Base-by-base conservation (phyloP, 2,888 invertebrate genomes). In the Leptopterna dolabrata region DNA sequence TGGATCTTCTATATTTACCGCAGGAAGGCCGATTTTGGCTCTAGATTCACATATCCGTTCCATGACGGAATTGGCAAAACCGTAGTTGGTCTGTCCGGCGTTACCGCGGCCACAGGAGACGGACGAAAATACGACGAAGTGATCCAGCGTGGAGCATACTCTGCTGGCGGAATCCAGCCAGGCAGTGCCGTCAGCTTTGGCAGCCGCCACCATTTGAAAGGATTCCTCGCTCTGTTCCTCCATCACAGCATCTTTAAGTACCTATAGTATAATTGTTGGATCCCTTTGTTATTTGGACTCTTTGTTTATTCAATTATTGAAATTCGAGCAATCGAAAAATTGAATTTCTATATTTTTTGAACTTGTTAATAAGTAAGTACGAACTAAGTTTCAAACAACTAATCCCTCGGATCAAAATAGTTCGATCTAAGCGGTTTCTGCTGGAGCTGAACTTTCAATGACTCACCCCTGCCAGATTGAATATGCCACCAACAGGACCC, bases 101-200 rank as follows among this genome's bases (percentile, higher is more conserved):
- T 99, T 99, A 89, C 99, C 99, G 90, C 98, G 95, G 16, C 99
- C 99, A 92, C 98, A 98, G 55, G 98, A 97, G 87, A 99, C 96
- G 70, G 98, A 98, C 55, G 99, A 99, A 93, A 99, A 99, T 88
- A 95, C 96, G 83, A 99, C 97, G 92, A 99, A 99, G 93, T 97
- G 96, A 91, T 98, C 97, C 90, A 97, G 92, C 90, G 95, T 94
- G 0, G 96, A 95, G 90, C 97, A 97, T 88, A 95, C 91, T 88
- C 98, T 94, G 0, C 97, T 96, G 11, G 95, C 95, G 36, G 91
- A 92, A 92, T 99, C 99, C 90, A 99, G 92, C 91, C 95, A 94
- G 90, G 95, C 94, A 0, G 98, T 98, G 19, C 96, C 96, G 89
- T 95, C 94, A 7, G 98, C 95, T 93, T 99, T 99, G 0, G 99